A percentile compares a stretch with the other conserved stretches of the same genome.
These are phyloP conservation scores for Parazoanthus swiftii DNA, from an alignment of 92 coral and sea anemone genomes.

Conservation along the genomic window DNA sequence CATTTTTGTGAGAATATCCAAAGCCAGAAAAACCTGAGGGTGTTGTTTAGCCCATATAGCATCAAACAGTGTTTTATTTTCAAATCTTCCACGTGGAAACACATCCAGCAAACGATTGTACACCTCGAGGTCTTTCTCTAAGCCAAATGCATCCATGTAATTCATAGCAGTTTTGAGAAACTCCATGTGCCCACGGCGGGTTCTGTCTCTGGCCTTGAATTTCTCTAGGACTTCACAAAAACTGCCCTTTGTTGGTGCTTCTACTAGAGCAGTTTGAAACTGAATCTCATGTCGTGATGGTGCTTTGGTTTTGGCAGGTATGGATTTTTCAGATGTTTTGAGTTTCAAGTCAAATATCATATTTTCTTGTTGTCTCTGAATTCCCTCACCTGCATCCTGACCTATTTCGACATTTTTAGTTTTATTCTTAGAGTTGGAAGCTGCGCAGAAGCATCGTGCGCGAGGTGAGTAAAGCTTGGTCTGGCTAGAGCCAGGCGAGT, in stretches of 20 bases:
- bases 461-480: neutral
- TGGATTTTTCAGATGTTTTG: slow-evolving; percentile 30
- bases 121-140: slow-evolving; percentile 77
- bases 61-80: slow-evolving; percentile 88
- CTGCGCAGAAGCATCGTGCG: slow-evolving; percentile 19
- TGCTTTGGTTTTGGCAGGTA: slow-evolving; percentile 29
- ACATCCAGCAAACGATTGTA: slow-evolving; percentile 79
- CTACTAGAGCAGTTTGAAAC: slow-evolving; percentile 63
- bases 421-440: neutral
- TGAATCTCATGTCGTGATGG: slow-evolving; percentile 50
- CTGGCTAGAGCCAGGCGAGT: neutral
- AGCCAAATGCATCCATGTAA: slow-evolving; percentile 82
- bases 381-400: slow-evolving; percentile 42
- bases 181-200: slow-evolving; percentile 84
- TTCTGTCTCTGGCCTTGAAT: slow-evolving; percentile 65
- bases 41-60: slow-evolving; percentile 97
- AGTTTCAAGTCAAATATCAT: slow-evolving; percentile 53
- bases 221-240: slow-evolving; percentile 70
- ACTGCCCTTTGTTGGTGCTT: slow-evolving; percentile 67
- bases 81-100: slow-evolving; percentile 87
- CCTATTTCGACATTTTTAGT: neutral
- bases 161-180: slow-evolving; percentile 72
- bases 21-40: slow-evolving; percentile 90
- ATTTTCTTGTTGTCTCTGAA: slow-evolving; percentile 23
- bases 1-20: slow-evolving; percentile 90